Base-by-base conservation (phyloP, 2,888 invertebrate genomes). In the Chrysotoxum bicinctum region DNA sequence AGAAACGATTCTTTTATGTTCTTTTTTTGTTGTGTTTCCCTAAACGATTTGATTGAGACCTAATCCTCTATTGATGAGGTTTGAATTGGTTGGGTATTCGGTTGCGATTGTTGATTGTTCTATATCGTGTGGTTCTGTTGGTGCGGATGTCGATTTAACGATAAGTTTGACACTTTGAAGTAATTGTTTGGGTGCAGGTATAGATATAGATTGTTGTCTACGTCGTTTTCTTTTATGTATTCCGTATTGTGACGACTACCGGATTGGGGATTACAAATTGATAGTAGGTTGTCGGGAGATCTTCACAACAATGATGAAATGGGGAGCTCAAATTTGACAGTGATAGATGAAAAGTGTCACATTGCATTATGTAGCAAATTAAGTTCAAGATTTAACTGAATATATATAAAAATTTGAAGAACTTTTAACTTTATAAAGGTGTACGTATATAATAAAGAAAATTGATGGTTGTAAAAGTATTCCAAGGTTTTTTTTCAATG, bases 121-220 rank as follows among this genome's bases (percentile, higher is more conserved):
- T 21, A 45, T 21, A 45, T 73, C 14, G 48, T n/a, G 37, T 62
- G 35, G 43, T 21, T 35, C 54, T 64, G 14, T 62, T 66, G 26
- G 12, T 72, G 82, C 60, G 62, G 64, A 60, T 83, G 73, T 83
- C 78, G 78, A 69, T 78, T 78, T 62, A 69, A 32, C 62, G 78
- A 83, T 83, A 78, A 74, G 73, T 69, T 69, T 83, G 83, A 83
- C 83, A 83, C 83, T 74, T 68, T 74, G 37, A 21, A 76, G 70
- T 60, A 66, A 77, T 77, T 73, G 77, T 68, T 37, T 58, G 23
- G n/a, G n/a, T 45, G 35, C 19, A 19, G 2, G 19, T 12, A 56
- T 32, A 21, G 21, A 35, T 21, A 35, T 6, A 35, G 6, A 52
- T 56, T 10, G 64, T 62, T 32, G 32, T 66, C 21, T 21, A 26